Base-by-base conservation (phyloP, 1,140 invertebrate genomes). In the Drosophila eugracilis region DNA sequence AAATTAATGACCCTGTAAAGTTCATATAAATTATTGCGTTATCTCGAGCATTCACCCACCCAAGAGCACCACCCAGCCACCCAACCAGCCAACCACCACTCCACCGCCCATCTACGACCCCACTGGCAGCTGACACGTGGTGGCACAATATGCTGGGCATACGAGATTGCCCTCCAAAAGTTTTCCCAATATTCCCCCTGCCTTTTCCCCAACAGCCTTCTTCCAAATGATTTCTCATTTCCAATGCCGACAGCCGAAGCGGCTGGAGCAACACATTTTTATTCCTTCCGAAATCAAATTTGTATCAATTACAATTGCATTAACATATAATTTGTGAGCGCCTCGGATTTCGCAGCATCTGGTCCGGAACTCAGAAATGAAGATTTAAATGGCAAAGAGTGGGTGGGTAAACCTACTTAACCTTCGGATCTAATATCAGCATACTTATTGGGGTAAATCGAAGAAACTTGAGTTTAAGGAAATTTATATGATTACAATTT, bases 1-100 rank as follows among this genome's bases (percentile, higher is more conserved):
- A 90, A 91, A 91, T 91, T 91, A 91, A 91, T 91, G 89, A 91
- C 89, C 79, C 76, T 84, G 85, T 89, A 89, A 91, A 91, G 78
- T 88, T 90, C 78, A 83, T 83, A 90, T 90, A 90, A 90, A 83
- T 90, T 88, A 90, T 90, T 78, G 67, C 81, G 72, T 88, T 88
- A 83, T 90, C 86, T 90, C 41, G 48, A 66, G 50, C 70, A 53
- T 32, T 53, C 60, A 37, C 37, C 44, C n/a, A n/a, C 53, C 36
- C 12, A 37, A 34, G 17, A 17, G 37, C 49, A 17, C 45, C 19
- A 17, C 21, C 17, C 21, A 34, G 5, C 30, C 47, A 14, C 28
- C 15, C 39, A 17, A 36, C 52, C 42, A 32, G 53, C 12, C 28
- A 34, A 36, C 54, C 45, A 12, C 30, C 30, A n/a, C n/a, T n/a